Conservation (phyloP, 2,797 vertebrate genomes). For the Sebastes miniatus region DNA sequence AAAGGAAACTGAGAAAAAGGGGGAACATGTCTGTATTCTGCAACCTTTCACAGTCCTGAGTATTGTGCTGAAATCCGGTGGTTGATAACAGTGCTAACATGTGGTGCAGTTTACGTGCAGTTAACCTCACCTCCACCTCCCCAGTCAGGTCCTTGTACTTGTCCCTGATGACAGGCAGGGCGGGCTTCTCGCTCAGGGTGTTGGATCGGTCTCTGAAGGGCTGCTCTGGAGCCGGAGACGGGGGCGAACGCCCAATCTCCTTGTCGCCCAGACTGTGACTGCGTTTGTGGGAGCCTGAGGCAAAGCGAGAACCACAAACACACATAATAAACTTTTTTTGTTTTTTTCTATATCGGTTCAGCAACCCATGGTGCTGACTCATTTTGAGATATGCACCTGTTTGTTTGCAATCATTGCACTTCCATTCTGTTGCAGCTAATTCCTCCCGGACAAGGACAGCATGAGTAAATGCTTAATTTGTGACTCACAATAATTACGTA, state of each 20-base stretch:
- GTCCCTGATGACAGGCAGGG: conserved; percentile 95
- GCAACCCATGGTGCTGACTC: not conserved
- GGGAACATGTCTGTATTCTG: not conserved
- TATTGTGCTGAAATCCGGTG: not conserved
- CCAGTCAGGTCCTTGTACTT: conserved; percentile 99
- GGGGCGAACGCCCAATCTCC: conserved; percentile 89
- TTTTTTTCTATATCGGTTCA: not conserved
- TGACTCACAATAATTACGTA: conserved; percentile 73
- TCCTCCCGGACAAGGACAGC: conserved; percentile 44
- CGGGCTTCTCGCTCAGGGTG: conserved; percentile 93
- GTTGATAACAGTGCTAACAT: not conserved
- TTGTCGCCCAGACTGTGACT: conserved; percentile 96
- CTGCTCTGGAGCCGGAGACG: conserved; percentile 87
- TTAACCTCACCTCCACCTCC: conserved; percentile 92
- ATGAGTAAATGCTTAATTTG: conserved; percentile 73
- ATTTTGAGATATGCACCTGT: conserved; percentile 50
- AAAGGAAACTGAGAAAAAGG: not conserved
- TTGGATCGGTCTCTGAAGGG: conserved; percentile 94
- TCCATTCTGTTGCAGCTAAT: conserved; percentile 45
- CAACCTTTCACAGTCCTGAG: not conserved
- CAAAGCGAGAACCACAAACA: not conserved
- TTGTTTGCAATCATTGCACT: conserved; percentile 47
- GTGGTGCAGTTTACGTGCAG: not conserved
- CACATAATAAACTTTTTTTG: not conserved
- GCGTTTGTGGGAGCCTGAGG: conserved; percentile 94